Conservation (phyloP, 2,888 invertebrate genomes). For the Ennomos fuscantarius region DNA sequence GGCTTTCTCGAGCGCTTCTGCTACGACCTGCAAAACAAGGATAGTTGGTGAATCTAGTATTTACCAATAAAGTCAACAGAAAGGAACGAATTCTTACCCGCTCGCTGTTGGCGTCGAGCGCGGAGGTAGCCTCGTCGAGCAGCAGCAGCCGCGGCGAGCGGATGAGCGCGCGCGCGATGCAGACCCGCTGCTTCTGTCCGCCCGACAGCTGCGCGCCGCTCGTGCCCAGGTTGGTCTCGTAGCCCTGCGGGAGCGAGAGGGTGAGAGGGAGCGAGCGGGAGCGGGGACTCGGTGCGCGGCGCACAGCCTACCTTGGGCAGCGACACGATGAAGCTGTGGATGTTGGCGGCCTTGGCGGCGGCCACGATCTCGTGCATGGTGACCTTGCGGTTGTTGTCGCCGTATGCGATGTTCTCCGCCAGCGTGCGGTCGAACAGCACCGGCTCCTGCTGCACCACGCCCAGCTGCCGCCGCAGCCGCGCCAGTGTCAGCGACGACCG, state of each 20-base stretch:
- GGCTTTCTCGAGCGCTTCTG: constrained; percentile 93
- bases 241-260: constrained; percentile 74
- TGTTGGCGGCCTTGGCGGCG: constrained; percentile 91
- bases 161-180: constrained; percentile 89
- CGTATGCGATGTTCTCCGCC: constrained; percentile 94
- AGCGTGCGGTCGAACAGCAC: constrained; percentile 93
- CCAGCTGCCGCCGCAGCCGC: constrained; percentile 89
- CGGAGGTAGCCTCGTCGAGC: constrained; percentile 89
- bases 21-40: constrained; percentile 85
- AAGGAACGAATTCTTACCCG: constrained; percentile 61
- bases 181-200: constrained; percentile 91
- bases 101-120: constrained; percentile 89
- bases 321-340: constrained; percentile 90
- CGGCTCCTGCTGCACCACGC: constrained; percentile 94
- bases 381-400: constrained; percentile 89
- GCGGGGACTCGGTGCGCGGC: not conserved
- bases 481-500: constrained; percentile 86
- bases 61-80: not conserved
- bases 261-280: not conserved
- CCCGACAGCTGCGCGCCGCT: constrained; percentile 88
- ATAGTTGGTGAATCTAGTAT: not conserved
- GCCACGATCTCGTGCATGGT: constrained; percentile 90
- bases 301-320: constrained; percentile 85
- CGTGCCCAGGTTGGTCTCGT: constrained; percentile 89
- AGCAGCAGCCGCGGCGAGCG: constrained; percentile 87